phyloP scores from a whole-genome alignment of 1,140 invertebrate species.

The Mya arenaria region DNA sequence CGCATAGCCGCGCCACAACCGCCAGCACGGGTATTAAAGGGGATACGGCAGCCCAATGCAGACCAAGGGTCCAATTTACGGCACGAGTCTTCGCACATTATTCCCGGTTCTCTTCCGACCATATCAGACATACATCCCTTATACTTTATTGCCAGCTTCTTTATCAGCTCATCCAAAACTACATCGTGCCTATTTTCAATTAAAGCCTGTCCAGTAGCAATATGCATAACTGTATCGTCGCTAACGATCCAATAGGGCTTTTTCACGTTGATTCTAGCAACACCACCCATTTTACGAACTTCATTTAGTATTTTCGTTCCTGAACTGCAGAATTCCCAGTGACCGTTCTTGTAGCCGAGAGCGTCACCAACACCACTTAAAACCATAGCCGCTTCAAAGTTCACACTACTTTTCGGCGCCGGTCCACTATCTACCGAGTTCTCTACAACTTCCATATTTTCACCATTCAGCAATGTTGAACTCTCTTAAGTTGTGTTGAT shows the following conservation, averaged over 20 bases:
- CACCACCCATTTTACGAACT: slow-evolving; percentile 64
- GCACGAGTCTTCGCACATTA: background rate
- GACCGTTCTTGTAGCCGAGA: slow-evolving; percentile 71
- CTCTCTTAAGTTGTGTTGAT: too few species aligned
- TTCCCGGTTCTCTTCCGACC: slow-evolving; percentile 67
- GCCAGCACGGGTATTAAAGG: slow-evolving; percentile 64
- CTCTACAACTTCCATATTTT: too few species aligned
- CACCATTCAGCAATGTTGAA: too few species aligned
- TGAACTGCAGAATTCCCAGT: slow-evolving; percentile 73
- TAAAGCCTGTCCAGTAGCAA: slow-evolving; percentile 66
- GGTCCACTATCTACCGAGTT: too few species aligned
- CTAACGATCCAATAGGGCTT: slow-evolving; percentile 63
- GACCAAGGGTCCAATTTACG: background rate
- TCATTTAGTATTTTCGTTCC: slow-evolving; percentile 71
- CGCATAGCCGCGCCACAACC: slow-evolving; percentile 81
- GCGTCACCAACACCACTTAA: slow-evolving; percentile 76
- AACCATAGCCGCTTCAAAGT: slow-evolving; percentile 71
- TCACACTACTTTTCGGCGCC: too few species aligned
- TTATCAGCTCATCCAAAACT: slow-evolving; percentile 60
- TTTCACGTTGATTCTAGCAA: slow-evolving; percentile 60
- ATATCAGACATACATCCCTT: slow-evolving; percentile 75
- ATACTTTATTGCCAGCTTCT: slow-evolving; percentile 66
- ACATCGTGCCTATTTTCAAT: slow-evolving; percentile 21
- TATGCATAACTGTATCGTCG: slow-evolving; percentile 70
- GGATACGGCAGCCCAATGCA: background rate